These are phyloP conservation scores for Macrochelys suwanniensis DNA, from an alignment of 2,797 vertebrate genomes.

Conservation along the genomic window DNA sequence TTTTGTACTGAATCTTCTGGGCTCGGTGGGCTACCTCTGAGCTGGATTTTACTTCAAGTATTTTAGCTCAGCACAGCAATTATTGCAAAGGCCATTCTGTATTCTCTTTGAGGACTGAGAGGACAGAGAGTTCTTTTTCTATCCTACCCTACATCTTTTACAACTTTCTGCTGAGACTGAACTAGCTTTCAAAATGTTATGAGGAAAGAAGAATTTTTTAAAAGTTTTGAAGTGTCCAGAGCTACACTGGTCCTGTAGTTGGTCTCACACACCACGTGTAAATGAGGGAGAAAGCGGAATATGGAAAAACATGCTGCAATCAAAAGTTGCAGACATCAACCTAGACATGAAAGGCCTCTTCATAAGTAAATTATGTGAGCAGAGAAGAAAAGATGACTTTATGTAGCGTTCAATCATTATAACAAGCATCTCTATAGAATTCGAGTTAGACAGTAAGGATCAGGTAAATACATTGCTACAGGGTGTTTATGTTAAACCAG, in stretches of 20 bases:
- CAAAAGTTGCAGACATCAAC: accelerated
- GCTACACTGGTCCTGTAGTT: background rate
- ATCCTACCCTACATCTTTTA: background rate
- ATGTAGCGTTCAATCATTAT: background rate
- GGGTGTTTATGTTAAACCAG: background rate
- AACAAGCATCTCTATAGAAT: background rate
- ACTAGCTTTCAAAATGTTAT: constrained; percentile 5
- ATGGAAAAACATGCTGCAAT: background rate
- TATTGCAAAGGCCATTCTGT: background rate
- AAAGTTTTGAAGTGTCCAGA: background rate
- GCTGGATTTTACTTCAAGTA: constrained; percentile 16
- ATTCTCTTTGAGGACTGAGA: background rate
- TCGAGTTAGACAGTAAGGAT: background rate
- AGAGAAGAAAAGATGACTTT: background rate
- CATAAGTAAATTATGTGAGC: background rate
- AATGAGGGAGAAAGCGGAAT: background rate
- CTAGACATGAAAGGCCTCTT: background rate
- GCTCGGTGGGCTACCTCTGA: constrained; percentile 16
- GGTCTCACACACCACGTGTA: background rate
- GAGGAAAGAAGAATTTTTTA: background rate
- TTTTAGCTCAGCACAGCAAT: background rate
- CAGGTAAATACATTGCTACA: background rate
- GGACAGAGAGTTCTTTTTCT: constrained; percentile 14
- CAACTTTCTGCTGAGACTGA: background rate
- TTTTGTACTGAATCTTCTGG: background rate